A percentile compares a stretch with the other conserved stretches of the same genome.
phyloP scores from a whole-genome alignment of 92 coral and sea anemone species.

The Parazoanthus darwini region DNA sequence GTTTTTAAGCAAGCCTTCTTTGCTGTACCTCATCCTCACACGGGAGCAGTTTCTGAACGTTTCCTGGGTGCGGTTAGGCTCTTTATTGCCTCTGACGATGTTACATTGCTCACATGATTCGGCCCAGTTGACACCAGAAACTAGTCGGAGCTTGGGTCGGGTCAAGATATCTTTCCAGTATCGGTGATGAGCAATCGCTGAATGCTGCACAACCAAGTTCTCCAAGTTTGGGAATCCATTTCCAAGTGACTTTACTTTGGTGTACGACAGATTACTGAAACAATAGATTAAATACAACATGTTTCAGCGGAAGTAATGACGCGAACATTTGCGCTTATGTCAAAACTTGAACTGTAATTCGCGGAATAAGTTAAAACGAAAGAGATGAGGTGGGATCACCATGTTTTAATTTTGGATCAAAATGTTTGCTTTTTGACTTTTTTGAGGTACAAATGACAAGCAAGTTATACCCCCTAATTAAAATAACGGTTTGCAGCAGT shows the following conservation, averaged over 20 bases:
- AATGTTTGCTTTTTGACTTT: too few relatives aligned
- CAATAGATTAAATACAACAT: neutral
- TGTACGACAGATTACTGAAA: constrained; percentile 3
- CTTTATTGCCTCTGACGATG: neutral
- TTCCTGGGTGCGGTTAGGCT: neutral
- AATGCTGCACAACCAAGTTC: neutral
- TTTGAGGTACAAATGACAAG: too few relatives aligned
- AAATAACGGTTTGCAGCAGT: too few relatives aligned
- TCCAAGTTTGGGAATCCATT: neutral
- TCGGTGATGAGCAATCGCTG: neutral
- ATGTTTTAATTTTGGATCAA: too few relatives aligned
- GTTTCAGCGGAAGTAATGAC: neutral
- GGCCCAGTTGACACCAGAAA: neutral
- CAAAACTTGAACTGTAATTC: too few relatives aligned
- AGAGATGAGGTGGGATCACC: too few relatives aligned
- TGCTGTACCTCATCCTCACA: neutral
- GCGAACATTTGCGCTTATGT: too few relatives aligned
- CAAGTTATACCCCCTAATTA: too few relatives aligned
- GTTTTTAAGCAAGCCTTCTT: neutral
- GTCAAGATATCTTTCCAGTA: neutral
- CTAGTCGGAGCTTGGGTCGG: neutral
- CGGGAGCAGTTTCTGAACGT: neutral
- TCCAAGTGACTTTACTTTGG: neutral
- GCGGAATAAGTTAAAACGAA: too few relatives aligned
- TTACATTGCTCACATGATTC: neutral